Evolutionary conservation across 1,140 invertebrate species (phyloP).

Genomic region (Wiebesia pumilae): DNA sequence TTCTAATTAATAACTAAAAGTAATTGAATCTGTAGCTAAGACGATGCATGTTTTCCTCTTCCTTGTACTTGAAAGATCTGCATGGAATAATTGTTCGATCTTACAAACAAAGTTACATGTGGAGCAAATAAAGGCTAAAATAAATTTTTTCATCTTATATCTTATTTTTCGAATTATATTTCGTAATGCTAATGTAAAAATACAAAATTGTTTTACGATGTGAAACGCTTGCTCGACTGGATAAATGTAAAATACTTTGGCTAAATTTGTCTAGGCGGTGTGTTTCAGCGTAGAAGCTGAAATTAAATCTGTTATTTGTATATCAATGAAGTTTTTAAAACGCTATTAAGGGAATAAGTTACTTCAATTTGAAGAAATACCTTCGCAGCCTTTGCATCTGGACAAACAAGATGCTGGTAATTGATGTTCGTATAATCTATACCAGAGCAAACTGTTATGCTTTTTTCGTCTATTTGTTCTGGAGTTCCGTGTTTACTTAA

Average conservation of each 20-base stretch:
- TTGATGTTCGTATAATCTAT: slow-evolving; percentile 98
- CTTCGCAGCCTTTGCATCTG: slow-evolving; percentile 92
- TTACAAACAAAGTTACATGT: too few relatives aligned
- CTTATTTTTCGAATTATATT: too few relatives aligned
- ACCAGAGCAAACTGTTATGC: slow-evolving; percentile 96
- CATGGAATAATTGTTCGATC: too few relatives aligned
- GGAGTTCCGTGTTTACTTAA: slow-evolving; percentile 82
- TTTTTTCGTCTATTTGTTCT: slow-evolving; percentile 92
- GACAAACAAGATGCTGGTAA: slow-evolving; percentile 95
- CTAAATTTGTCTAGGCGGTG: too few relatives aligned
- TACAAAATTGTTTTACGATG: too few relatives aligned
- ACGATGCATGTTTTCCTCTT: too few relatives aligned
- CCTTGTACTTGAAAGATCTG: too few relatives aligned
- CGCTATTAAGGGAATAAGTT: not conserved
- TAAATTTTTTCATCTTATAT: too few relatives aligned
- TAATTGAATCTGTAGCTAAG: not conserved
- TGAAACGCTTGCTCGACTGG: too few relatives aligned
- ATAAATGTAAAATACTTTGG: too few relatives aligned
- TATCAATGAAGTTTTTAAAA: not conserved
- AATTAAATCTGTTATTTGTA: not conserved
- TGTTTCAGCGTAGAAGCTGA: not conserved
- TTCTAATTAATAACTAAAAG: not conserved
- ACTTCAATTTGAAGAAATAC: slow-evolving; percentile 73
- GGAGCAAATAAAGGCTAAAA: too few relatives aligned
- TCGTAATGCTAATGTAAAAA: too few relatives aligned